These are phyloP conservation scores for Trilocha varians DNA, from an alignment of 2,888 invertebrate genomes.

Conservation along the genomic window DNA sequence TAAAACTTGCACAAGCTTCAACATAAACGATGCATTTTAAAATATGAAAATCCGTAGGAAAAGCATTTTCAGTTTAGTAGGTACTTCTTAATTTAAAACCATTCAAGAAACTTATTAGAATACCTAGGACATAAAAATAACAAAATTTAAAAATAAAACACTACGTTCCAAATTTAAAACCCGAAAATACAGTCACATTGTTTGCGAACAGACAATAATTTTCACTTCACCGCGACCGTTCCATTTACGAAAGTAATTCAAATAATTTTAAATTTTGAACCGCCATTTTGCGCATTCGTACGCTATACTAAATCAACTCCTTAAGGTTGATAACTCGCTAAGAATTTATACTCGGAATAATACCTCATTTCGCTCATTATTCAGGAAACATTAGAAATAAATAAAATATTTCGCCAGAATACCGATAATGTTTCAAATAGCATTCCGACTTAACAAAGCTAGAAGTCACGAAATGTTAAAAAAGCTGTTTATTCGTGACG, in stretches of 20 bases:
- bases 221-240: conserved; percentile 6
- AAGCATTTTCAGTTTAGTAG: no score
- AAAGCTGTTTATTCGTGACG: conserved; percentile 19
- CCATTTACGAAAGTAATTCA: background rate
- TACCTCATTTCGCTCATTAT: conserved; percentile 26
- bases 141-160: background rate
- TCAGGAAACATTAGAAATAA: conserved; percentile 38
- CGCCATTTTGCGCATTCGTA: background rate
- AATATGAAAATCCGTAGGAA: no score
- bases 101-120: no score
- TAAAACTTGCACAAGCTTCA: no score
- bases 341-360: conserved; percentile 21
- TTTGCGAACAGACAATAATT: conserved; percentile 4
- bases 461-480: conserved; percentile 54
- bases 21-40: no score
- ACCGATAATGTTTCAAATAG: conserved; percentile 58
- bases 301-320: conserved; percentile 3
- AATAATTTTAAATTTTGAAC: background rate
- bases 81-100: no score
- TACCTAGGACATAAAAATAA: background rate
- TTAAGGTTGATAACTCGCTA: conserved; percentile 3
- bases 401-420: conserved; percentile 57
- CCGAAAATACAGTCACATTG: background rate
- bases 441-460: conserved; percentile 54
- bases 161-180: background rate